Conservation (phyloP, 2,797 vertebrate species). For the Enteromius thamalakanensis region DNA sequence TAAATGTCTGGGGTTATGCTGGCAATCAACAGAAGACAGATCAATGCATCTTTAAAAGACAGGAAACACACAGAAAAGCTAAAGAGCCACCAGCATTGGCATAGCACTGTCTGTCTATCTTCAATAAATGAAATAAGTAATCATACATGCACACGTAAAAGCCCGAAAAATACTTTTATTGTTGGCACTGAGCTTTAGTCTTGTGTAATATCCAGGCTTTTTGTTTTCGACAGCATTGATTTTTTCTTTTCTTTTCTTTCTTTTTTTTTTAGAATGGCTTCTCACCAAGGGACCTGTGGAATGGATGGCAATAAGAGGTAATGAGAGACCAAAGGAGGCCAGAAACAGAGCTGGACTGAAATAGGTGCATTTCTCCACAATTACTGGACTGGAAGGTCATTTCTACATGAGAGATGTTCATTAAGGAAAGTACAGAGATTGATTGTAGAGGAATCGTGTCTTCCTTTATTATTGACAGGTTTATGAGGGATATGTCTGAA, state of each 20-base stretch:
- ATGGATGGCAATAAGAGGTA: constrained; percentile 30
- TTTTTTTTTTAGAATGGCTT: constrained; percentile 13
- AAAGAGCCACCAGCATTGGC: background rate
- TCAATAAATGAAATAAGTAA: background rate
- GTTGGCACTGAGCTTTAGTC: constrained; percentile 7
- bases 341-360: constrained; percentile 10
- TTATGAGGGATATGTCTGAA: background rate
- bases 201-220: constrained; percentile 21
- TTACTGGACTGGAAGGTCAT: background rate
- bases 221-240: constrained; percentile 43
- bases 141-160: constrained; percentile 14
- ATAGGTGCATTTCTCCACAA: constrained; percentile 13
- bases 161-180: background rate
- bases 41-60: background rate
- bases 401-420: constrained; percentile 11
- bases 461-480: background rate
- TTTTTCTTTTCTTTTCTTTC: background rate
- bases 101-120: background rate
- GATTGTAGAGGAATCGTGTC: background rate
- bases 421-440: background rate
- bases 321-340: constrained; percentile 23
- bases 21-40: background rate
- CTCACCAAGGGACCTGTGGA: constrained; percentile 12
- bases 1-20: background rate
- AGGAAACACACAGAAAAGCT: background rate